Percentiles rank a stretch among this genome's conserved stretches.
Conservation (phyloP, 2,113 vertebrate species). For the Semicossyphus pulcher region DNA sequence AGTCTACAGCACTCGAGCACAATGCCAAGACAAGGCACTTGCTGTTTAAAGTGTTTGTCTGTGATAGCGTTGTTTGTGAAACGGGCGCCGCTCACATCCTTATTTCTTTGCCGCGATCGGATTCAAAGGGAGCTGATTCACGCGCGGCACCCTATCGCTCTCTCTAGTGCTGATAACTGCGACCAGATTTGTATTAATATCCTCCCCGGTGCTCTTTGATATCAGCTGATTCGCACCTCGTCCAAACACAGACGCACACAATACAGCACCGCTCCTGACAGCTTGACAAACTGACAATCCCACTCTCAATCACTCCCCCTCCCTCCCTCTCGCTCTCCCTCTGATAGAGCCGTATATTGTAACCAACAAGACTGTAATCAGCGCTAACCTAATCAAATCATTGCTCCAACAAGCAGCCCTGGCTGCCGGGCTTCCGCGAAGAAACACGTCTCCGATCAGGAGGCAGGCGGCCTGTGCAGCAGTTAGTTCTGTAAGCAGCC, state of each 20-base stretch:
- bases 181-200: conserved; percentile 68
- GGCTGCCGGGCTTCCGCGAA: conserved; percentile 47
- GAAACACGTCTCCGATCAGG: conserved; percentile 61
- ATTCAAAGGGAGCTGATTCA: conserved; percentile 45
- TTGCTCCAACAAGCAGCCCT: conserved; percentile 63
- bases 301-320: conserved; percentile 52
- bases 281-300: conserved; percentile 68
- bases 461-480: conserved; percentile 41
- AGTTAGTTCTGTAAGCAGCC: conserved; percentile 33
- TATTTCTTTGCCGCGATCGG: conserved; percentile 15
- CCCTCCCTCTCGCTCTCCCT: conserved; percentile 14
- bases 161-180: conserved; percentile 59
- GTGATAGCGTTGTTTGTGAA: conserved; percentile 68
- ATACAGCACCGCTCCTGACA: conserved; percentile 47
- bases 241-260: conserved; percentile 36
- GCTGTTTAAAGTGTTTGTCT: conserved; percentile 58
- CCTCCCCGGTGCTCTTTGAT: conserved; percentile 62
- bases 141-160: conserved; percentile 21
- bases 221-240: conserved; percentile 60
- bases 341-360: conserved; percentile 61
- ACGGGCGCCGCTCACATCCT: conserved; percentile 47
- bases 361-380: conserved; percentile 78
- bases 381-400: conserved; percentile 70
- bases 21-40: conserved; percentile 55
- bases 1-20: conserved; percentile 46